Evolutionary conservation across 1,140 invertebrate genomes (phyloP), one percentile per base, ranked within the genome.

Genomic region (Drosophila persimilis): DNA sequence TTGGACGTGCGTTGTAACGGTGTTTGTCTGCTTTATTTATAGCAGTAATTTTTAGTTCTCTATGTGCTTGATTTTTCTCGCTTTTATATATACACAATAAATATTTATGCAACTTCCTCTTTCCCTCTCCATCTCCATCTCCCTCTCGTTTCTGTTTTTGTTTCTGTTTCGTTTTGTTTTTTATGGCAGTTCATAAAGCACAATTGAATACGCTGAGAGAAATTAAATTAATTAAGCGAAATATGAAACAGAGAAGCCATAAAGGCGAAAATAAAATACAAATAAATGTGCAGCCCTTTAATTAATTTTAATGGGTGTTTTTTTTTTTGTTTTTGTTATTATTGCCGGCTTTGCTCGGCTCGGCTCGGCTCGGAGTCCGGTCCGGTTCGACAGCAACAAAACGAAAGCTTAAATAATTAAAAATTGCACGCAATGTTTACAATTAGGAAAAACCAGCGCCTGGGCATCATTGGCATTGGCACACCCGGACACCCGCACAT

Each of bases 381-480:
- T 13, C 35, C 35, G 35, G 11, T 13, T 39, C 72, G 57, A 64
- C 48, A 61, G 51, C 63, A 54, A 75, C 69, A 65, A 74, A 52
- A 60, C 60, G 60, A 73, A 73, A 85, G 86, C 85, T 90, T 86
- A 90, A 90, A 90, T 90, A 90, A 90, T 90, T 90, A 90, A 83
- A 86, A 90, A 90, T 90, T 90, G 86, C 86, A 90, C 86, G 86
- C 86, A 86, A 90, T 86, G 83, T 88, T 88, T 88, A 88, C 83
- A 88, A 88, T 88, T 88, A 88, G 83, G 83, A 88, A 88, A 83
- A 79, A 62, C 72, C 83, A 88, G 83, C 78, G 43, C 39, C 67
- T 66, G 73, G 55, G 52, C 65, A 69, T 63, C 50, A 43, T 52
- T 47, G 51, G 47, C 50, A 43, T 52, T 47, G 51, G 47, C 71